These are phyloP conservation scores for Eledone cirrhosa DNA, from an alignment of 2,888 invertebrate species.

Conservation along the genomic window DNA sequence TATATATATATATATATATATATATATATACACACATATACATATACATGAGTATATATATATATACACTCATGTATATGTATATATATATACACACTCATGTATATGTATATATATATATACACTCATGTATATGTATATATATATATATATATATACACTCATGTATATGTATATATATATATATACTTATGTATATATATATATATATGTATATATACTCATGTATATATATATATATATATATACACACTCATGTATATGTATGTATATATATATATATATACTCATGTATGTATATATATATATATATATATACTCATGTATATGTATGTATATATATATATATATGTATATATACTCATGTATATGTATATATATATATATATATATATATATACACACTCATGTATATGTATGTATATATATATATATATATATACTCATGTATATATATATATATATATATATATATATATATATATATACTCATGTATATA, in stretches of 20 bases:
- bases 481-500: too few relatives aligned
- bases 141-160: not conserved
- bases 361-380: too few relatives aligned
- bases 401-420: too few relatives aligned
- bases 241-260: not conserved
- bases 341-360: too few relatives aligned
- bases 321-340: too few relatives aligned
- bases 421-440: too few relatives aligned
- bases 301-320: too few relatives aligned
- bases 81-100: not conserved
- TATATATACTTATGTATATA: not conserved
- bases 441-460: too few relatives aligned
- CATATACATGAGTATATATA: not conserved
- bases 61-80: not conserved
- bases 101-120: constrained; percentile 14
- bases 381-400: too few relatives aligned
- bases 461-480: too few relatives aligned
- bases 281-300: too few relatives aligned
- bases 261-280: not conserved
- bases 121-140: not conserved
- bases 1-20: not conserved
- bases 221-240: not conserved
- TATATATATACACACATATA: not conserved
- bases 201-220: not conserved
- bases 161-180: not conserved